These are phyloP conservation scores for Corydoras maculifer DNA, from an alignment of 2,113 vertebrate species.

Conservation along the genomic window DNA sequence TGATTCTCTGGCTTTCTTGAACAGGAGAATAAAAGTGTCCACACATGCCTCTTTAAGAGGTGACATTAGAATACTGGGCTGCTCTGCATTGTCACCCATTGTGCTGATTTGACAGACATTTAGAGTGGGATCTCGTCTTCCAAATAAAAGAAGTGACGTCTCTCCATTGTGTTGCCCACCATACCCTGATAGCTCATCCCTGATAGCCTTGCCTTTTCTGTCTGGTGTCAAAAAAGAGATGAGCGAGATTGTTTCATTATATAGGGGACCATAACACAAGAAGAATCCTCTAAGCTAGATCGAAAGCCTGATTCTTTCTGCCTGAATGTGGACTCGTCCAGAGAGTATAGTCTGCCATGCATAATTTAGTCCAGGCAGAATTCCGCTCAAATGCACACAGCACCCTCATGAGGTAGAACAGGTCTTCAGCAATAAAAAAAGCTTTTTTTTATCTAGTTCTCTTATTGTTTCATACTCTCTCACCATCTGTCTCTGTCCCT, in stretches of 20 bases:
- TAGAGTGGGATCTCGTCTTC: conserved; percentile 33
- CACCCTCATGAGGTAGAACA: conserved; percentile 62
- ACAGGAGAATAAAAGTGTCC: conserved; percentile 29
- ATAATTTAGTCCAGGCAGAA: conserved; percentile 55
- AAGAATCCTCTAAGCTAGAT: conserved; percentile 19
- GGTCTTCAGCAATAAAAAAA: conserved; percentile 38
- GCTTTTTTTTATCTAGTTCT: neutral
- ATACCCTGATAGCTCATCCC: conserved; percentile 24
- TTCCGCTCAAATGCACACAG: conserved; percentile 60
- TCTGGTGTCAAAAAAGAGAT: conserved; percentile 38
- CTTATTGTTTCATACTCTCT: conserved; percentile 31
- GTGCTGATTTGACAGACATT: conserved; percentile 39
- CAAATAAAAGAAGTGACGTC: conserved; percentile 35
- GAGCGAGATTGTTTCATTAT: conserved; percentile 32
- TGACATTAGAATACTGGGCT: conserved; percentile 37
- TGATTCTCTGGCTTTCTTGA: conserved; percentile 15
- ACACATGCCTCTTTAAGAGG: conserved; percentile 30
- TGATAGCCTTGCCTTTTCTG: conserved; percentile 33
- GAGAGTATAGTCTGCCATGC: conserved; percentile 56
- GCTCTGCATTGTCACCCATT: conserved; percentile 37
- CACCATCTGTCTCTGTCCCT: conserved; percentile 29
- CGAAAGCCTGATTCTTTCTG: conserved; percentile 50
- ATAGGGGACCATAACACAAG: conserved; percentile 37
- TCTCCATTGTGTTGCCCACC: conserved; percentile 36
- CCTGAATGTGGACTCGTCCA: conserved; percentile 58